Percentiles rank a stretch among this genome's conserved stretches.
Evolutionary conservation across 2,113 vertebrate genomes (phyloP).

Genomic region (Rhinichthys klamathensis): DNA sequence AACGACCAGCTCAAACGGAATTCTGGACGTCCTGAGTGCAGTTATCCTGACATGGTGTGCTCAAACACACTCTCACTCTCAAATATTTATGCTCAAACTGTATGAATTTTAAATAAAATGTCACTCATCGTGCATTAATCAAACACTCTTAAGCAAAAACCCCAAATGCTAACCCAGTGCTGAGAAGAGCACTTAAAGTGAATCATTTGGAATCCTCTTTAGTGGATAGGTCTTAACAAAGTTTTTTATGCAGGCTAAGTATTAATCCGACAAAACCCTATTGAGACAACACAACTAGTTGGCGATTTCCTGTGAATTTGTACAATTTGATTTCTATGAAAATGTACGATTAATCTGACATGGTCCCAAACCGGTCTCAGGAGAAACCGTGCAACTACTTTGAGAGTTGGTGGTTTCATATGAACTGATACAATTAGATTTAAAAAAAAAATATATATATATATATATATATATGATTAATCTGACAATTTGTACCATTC

Average conservation of each 20-base stretch:
- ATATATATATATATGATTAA: no score
- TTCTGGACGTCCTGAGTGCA: not conserved
- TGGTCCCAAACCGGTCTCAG: no score
- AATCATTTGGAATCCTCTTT: not conserved
- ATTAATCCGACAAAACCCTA: not conserved
- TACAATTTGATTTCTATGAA: no score
- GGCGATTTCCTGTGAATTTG: not conserved
- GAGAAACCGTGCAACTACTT: no score
- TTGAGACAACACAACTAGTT: no score
- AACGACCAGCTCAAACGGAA: not conserved
- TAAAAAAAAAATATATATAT: no score
- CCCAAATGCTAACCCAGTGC: not conserved
- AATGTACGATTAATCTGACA: no score
- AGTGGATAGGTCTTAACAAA: not conserved
- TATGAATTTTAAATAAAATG: conserved; percentile 43
- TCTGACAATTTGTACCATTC: no score
- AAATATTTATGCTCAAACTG: conserved; percentile 37
- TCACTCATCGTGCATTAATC: conserved; percentile 20
- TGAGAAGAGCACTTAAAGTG: conserved; percentile 5
- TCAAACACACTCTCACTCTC: conserved; percentile 9
- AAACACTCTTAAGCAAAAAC: not conserved
- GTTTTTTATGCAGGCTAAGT: not conserved
- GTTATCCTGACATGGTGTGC: conserved; percentile 12
- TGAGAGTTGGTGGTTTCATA: no score
- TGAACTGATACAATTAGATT: no score